phyloP scores from a whole-genome alignment of 2,888 invertebrate species.

The Thysanoteuthis rhombus region DNA sequence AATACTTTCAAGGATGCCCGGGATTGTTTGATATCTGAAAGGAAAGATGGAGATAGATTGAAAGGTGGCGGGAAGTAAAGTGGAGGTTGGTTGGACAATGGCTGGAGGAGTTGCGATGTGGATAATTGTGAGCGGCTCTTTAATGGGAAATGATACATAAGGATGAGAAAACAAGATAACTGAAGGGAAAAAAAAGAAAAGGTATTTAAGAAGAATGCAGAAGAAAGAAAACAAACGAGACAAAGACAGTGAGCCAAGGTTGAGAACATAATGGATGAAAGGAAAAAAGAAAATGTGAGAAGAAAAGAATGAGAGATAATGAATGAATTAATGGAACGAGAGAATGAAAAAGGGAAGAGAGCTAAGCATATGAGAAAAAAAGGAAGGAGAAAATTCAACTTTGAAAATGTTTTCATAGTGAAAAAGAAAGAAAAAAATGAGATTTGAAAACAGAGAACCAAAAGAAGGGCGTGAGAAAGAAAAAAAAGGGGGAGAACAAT shows the following conservation, averaged over 20 bases:
- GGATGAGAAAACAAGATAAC: background rate
- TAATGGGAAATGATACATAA: background rate
- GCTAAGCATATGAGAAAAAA: too few species aligned
- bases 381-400: too few species aligned
- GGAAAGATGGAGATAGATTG: background rate
- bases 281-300: too few species aligned
- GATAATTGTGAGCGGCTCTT: background rate
- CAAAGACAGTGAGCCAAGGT: background rate
- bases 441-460: too few species aligned
- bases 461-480: too few species aligned
- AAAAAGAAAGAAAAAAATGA: too few species aligned
- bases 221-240: background rate
- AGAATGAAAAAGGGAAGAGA: too few species aligned
- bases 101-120: background rate
- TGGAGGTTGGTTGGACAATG: background rate
- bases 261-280: background rate
- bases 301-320: too few species aligned
- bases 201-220: accelerated
- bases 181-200: background rate
- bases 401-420: too few species aligned
- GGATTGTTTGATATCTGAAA: background rate
- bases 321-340: too few species aligned
- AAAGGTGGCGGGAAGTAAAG: background rate
- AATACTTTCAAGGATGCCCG: background rate
- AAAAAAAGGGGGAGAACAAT: too few species aligned